Conservation (phyloP, 2,797 vertebrate species). For the Micromesistius poutassou region DNA sequence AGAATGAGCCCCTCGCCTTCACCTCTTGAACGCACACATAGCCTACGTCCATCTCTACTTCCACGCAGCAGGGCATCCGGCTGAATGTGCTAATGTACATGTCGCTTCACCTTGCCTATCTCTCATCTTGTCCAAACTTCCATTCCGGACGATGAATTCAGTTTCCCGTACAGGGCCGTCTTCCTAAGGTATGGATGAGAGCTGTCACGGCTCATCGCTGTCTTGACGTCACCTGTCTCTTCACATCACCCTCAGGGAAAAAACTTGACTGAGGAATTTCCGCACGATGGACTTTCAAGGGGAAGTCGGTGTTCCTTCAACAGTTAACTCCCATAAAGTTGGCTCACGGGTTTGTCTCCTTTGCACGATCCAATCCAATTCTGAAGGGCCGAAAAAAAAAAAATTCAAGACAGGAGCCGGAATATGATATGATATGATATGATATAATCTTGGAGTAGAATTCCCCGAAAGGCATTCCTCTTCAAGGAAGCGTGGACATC, state of each 20-base stretch:
- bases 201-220: neutral
- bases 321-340: neutral
- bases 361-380: neutral
- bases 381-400: neutral
- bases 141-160: neutral
- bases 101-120: neutral
- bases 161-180: neutral
- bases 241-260: neutral
- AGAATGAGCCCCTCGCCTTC: neutral
- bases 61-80: neutral
- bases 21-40: neutral
- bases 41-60: neutral
- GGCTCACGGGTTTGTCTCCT: neutral
- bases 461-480: neutral
- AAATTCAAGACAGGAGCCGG: neutral
- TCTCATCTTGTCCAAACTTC: neutral
- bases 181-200: slow-evolving; percentile 1
- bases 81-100: neutral
- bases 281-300: neutral
- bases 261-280: neutral
- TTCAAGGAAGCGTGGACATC: too few species aligned
- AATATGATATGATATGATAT: slow-evolving; percentile 21
- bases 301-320: neutral
- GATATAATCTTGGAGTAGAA: slow-evolving; percentile 31
- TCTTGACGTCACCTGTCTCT: neutral